Evolutionary conservation across 2,888 invertebrate genomes (phyloP).

Genomic region (Cheilosia vulpina): DNA sequence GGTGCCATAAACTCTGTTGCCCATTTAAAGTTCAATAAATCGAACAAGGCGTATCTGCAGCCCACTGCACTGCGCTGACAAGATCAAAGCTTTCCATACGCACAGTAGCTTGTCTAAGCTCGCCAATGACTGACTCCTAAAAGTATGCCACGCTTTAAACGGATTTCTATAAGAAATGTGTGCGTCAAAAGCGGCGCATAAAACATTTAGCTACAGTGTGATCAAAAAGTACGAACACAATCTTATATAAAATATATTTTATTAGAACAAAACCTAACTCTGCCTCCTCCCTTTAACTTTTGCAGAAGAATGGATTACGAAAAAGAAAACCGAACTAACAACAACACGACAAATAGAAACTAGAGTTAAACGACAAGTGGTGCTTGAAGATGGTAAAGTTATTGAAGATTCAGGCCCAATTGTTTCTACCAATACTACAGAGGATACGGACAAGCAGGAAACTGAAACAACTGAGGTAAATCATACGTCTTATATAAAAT

Average conservation of each 20-base stretch:
- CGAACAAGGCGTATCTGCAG: not conserved
- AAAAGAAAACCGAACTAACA: conserved; percentile 94
- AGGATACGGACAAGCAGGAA: conserved; percentile 95
- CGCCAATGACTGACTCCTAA: conserved; percentile 2
- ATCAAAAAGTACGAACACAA: not conserved
- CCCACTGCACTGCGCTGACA: not conserved
- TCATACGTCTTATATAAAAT: not conserved
- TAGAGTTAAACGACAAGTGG: conserved; percentile 93
- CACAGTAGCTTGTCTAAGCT: conserved; percentile 25
- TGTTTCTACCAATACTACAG: conserved; percentile 95
- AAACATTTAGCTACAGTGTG: conserved; percentile 6
- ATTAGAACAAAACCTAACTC: not conserved
- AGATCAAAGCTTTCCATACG: conserved; percentile 22
- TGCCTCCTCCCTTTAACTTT: conserved; percentile 78
- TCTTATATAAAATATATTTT: not conserved
- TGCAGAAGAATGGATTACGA: conserved; percentile 96
- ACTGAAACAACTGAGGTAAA: conserved; percentile 92
- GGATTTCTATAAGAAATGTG: not conserved
- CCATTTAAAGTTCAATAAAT: conserved; percentile 13
- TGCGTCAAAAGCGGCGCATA: not conserved
- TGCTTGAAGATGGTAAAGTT: conserved; percentile 95
- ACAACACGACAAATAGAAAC: conserved; percentile 96
- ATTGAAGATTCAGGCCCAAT: conserved; percentile 95
- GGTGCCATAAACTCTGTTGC: not conserved
- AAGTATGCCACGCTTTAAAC: conserved; percentile 32